Evolutionary conservation across 2,113 vertebrate genomes (phyloP).

Genomic region (Dermatemys mawii): DNA sequence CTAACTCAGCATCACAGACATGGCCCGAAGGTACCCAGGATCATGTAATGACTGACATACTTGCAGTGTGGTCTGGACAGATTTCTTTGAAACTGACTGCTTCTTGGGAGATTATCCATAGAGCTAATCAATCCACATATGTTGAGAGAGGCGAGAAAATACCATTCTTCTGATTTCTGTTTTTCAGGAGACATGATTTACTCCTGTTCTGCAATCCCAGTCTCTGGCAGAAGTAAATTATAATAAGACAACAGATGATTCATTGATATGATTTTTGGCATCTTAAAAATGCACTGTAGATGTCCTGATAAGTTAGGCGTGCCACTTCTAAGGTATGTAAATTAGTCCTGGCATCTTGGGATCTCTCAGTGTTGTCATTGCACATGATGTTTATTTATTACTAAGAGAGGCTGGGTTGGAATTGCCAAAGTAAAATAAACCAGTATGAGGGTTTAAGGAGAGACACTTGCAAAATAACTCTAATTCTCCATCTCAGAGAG

Average conservation of each 20-base stretch:
- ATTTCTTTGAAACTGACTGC: neutral
- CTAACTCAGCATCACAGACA: neutral
- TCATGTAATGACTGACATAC: neutral
- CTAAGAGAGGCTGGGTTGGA: neutral
- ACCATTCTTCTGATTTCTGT: neutral
- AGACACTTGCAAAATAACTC: neutral
- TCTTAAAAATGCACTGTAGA: slow-evolving; percentile 2
- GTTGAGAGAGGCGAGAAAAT: neutral
- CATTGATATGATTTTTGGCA: neutral
- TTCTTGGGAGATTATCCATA: no score
- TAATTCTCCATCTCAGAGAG: neutral
- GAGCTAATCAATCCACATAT: neutral
- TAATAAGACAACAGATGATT: neutral
- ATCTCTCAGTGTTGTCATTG: neutral
- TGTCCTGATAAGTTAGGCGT: neutral
- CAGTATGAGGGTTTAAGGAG: neutral
- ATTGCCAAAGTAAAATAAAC: slow-evolving; percentile 9
- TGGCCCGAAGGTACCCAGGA: neutral
- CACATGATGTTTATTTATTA: neutral
- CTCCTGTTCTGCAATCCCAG: neutral
- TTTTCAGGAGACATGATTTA: neutral
- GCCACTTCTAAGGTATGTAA: neutral
- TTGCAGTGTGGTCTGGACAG: neutral
- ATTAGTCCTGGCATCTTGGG: slow-evolving; percentile 10
- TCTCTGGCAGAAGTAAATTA: neutral